Conservation (phyloP, 2,797 vertebrate species). For the Oceanodroma leucorhoa region DNA sequence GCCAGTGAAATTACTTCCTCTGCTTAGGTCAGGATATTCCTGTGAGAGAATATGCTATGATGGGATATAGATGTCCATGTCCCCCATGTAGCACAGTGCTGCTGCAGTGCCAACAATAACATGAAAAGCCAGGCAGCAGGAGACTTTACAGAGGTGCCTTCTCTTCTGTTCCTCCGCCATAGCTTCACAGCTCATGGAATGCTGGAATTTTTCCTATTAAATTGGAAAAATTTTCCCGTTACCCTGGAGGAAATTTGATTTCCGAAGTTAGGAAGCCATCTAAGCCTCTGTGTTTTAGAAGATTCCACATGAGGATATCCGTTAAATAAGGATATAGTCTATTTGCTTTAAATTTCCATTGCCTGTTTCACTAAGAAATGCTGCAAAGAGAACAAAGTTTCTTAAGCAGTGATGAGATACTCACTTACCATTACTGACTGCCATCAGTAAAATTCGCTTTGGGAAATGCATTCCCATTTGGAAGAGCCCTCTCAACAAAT, state of each 20-base stretch:
- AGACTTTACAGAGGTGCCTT: neutral
- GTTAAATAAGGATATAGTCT: neutral
- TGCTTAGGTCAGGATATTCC: slow-evolving; percentile 8
- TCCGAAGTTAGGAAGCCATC: neutral
- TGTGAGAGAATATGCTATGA: neutral
- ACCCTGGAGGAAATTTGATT: neutral
- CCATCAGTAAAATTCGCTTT: neutral
- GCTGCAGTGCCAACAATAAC: neutral
- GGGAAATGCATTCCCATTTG: neutral
- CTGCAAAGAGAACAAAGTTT: neutral
- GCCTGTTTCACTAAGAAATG: neutral
- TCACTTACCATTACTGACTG: neutral
- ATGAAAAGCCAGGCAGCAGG: neutral
- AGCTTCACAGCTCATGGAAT: neutral
- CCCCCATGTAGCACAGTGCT: neutral
- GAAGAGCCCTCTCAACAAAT: neutral
- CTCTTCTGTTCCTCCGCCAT: neutral
- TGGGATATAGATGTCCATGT: neutral
- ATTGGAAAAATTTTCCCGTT: neutral
- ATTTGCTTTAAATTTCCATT: neutral
- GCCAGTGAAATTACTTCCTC: neutral
- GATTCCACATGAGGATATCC: neutral
- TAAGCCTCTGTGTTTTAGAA: neutral
- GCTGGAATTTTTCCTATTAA: neutral
- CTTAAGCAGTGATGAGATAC: neutral